Conservation (phyloP, 2,888 invertebrate genomes). For the Meloe dianella region DNA sequence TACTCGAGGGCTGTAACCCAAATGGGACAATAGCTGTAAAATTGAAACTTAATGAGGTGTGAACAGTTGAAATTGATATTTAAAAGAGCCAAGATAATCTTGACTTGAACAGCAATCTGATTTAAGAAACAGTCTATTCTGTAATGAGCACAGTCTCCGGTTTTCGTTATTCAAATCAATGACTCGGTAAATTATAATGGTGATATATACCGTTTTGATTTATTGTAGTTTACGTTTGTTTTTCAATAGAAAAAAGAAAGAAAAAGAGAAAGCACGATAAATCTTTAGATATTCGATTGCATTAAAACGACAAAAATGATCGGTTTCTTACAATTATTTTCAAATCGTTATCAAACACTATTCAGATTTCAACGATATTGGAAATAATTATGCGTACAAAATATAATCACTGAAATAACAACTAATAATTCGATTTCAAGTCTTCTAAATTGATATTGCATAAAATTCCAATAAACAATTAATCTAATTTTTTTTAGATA, state of each 20-base stretch:
- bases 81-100: slow-evolving; percentile 61
- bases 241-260: slow-evolving; percentile 10
- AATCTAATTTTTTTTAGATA: too few relatives aligned
- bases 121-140: slow-evolving; percentile 59
- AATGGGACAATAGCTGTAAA: slow-evolving; percentile 63
- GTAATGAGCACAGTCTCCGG: slow-evolving; percentile 55
- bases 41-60: slow-evolving; percentile 62
- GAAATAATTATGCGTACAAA: too few relatives aligned
- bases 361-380: not conserved
- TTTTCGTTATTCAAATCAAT: slow-evolving; percentile 58
- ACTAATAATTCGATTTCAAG: too few relatives aligned
- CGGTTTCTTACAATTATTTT: not conserved
- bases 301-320: not conserved
- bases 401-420: too few relatives aligned
- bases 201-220: slow-evolving; percentile 43
- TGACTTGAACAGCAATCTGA: slow-evolving; percentile 59
- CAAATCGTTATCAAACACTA: not conserved
- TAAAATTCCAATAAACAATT: too few relatives aligned
- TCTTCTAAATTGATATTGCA: too few relatives aligned
- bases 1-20: slow-evolving; percentile 58
- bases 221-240: slow-evolving; percentile 35
- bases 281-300: not conserved
- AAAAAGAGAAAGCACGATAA: not conserved
- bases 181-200: slow-evolving; percentile 58
- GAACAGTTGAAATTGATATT: slow-evolving; percentile 62